Evolutionary conservation across 2,797 vertebrate species (phyloP).

Genomic region (Chloroceryle inda): DNA sequence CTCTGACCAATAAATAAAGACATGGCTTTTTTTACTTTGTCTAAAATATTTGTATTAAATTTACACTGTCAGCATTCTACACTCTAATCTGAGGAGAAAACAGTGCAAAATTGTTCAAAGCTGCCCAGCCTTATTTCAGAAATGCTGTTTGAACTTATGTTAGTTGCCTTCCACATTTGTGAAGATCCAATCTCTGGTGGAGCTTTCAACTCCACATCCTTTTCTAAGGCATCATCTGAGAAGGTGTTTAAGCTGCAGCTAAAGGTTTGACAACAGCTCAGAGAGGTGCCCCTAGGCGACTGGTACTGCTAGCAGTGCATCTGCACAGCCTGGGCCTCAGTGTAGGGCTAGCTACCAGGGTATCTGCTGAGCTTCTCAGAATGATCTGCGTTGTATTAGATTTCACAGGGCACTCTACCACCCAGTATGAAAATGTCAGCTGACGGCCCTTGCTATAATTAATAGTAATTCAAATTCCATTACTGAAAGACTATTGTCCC

Average conservation of each 20-base stretch:
- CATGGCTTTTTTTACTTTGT: accelerated
- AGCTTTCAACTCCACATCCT: not conserved
- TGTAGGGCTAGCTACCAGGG: not conserved
- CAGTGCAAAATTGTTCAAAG: not conserved
- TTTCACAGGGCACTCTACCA: not conserved
- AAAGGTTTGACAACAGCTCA: not conserved
- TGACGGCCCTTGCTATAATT: not conserved
- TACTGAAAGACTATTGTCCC: not conserved
- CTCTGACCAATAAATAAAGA: not conserved
- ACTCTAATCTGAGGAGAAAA: not conserved
- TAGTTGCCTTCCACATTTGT: not conserved
- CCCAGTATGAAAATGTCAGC: not conserved
- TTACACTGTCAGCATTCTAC: not conserved
- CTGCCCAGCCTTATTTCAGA: not conserved
- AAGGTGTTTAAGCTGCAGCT: not conserved
- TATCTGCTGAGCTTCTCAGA: not conserved
- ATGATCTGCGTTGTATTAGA: not conserved
- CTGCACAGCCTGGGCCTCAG: not conserved
- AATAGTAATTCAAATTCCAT: not conserved
- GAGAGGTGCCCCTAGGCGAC: not conserved
- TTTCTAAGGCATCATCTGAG: not conserved
- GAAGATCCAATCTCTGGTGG: not conserved
- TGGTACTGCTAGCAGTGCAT: not conserved
- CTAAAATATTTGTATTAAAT: not conserved
- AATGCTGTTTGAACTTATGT: not conserved